Evolutionary conservation across 1,140 invertebrate species (phyloP).

Genomic region (Orchesella cincta): DNA sequence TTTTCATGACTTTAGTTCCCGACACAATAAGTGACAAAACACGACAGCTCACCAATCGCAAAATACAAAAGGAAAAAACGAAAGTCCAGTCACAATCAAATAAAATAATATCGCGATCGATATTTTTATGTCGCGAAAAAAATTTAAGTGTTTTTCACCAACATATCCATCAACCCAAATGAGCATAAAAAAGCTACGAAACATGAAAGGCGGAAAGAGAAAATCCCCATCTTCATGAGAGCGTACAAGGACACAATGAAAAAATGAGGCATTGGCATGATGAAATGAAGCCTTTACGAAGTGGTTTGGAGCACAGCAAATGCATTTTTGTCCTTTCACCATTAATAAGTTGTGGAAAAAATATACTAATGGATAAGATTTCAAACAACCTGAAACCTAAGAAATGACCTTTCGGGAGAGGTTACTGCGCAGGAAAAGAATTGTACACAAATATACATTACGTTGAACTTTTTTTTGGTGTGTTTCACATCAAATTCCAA

Average conservation of each 20-base stretch:
- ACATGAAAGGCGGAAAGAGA: neutral
- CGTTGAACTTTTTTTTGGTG: neutral
- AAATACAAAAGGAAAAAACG: neutral
- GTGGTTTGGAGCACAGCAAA: too few species aligned
- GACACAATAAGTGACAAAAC: neutral
- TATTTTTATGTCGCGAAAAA: neutral
- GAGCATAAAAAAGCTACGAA: neutral
- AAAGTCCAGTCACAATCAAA: neutral
- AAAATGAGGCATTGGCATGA: neutral
- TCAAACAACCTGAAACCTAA: neutral
- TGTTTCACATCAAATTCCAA: neutral
- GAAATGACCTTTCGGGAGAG: neutral
- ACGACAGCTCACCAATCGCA: neutral
- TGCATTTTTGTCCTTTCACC: too few species aligned
- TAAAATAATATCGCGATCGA: neutral
- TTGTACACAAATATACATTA: neutral
- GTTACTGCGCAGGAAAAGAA: neutral
- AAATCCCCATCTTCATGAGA: neutral
- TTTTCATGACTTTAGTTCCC: neutral
- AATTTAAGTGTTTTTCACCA: neutral
- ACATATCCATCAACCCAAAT: neutral
- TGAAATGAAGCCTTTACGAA: too few species aligned
- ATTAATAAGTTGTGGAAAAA: neutral
- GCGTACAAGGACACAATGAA: neutral
- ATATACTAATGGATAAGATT: neutral